Evolutionary conservation across 2,113 vertebrate genomes (phyloP).

Genomic region (Phodopus roborovskii): DNA sequence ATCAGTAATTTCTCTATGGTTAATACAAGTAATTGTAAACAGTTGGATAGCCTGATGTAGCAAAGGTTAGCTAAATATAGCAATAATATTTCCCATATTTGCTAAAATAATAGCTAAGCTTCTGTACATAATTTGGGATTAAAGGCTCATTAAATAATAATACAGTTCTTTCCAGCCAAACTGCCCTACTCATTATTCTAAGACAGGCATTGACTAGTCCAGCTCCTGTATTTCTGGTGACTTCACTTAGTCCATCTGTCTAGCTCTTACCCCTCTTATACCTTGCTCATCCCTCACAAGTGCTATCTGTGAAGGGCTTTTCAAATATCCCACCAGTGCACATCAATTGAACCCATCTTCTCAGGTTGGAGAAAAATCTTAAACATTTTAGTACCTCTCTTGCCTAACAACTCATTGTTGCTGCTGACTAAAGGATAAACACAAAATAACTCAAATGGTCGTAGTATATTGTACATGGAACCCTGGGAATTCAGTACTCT

Average conservation of each 20-base stretch:
- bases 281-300: neutral
- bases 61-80: constrained; percentile 75
- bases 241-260: neutral
- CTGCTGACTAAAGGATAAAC: neutral
- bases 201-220: constrained; percentile 11
- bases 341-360: neutral
- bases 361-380: neutral
- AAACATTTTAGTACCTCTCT: neutral
- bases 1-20: constrained; percentile 76
- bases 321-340: neutral
- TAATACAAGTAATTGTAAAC: constrained; percentile 79
- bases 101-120: constrained; percentile 78
- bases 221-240: neutral
- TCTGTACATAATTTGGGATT: constrained; percentile 72
- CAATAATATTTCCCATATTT: constrained; percentile 78
- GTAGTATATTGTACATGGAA: neutral
- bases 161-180: constrained; percentile 62
- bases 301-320: neutral
- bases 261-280: neutral
- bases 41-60: constrained; percentile 68
- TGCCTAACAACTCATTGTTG: neutral
- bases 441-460: neutral
- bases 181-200: constrained; percentile 26
- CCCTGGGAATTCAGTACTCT: neutral
- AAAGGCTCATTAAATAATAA: constrained; percentile 77